These are phyloP conservation scores for Pelvicachromis taeniatus DNA, from an alignment of 2,113 vertebrate species.

Conservation along the genomic window DNA sequence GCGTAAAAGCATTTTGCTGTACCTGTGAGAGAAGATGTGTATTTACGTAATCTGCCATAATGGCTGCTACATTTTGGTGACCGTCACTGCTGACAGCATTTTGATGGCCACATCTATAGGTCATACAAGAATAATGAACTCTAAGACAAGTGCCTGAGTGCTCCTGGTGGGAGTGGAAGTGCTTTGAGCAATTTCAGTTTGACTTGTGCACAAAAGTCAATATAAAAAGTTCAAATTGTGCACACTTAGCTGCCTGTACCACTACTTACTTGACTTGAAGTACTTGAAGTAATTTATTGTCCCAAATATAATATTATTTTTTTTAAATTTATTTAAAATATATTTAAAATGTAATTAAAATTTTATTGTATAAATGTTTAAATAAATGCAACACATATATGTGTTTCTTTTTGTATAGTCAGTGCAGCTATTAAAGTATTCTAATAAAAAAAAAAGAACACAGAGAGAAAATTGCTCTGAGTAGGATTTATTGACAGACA, in stretches of 20 bases:
- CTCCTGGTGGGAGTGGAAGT: background rate
- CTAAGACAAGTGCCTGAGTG: background rate
- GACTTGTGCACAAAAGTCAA: background rate
- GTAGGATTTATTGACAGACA: background rate
- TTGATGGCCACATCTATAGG: constrained; percentile 26
- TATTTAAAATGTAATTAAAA: background rate
- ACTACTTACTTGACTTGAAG: background rate
- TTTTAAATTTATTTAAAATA: background rate
- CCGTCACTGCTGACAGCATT: constrained; percentile 32
- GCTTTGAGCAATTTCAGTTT: background rate
- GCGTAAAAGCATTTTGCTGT: constrained; percentile 65
- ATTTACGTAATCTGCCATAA: constrained; percentile 19
- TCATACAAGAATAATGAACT: constrained; percentile 56
- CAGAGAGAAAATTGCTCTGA: background rate
- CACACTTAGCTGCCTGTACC: background rate
- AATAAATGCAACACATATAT: background rate
- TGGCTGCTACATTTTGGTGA: constrained; percentile 7
- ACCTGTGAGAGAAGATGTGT: constrained; percentile 27
- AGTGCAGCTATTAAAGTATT: background rate
- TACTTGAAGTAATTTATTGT: background rate
- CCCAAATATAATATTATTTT: background rate
- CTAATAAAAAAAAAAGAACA: background rate
- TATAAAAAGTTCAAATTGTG: background rate
- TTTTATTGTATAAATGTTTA: background rate
- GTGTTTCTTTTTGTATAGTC: background rate